These are phyloP conservation scores for Rhinolophus ferrumequinum DNA, from an alignment of 2,113 vertebrate genomes.

Conservation along the genomic window DNA sequence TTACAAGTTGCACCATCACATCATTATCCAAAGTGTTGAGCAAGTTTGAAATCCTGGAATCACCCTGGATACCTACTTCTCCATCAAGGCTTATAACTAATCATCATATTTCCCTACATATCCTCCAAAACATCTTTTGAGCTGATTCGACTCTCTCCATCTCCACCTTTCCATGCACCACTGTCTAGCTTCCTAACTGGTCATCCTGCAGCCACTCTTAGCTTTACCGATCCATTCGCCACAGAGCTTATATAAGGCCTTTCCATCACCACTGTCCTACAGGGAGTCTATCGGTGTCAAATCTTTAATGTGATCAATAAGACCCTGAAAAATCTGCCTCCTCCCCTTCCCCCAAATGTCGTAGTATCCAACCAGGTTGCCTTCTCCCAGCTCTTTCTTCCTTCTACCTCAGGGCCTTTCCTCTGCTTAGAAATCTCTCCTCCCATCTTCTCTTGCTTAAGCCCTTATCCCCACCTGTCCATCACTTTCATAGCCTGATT, in stretches of 20 bases:
- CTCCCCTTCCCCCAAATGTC: neutral
- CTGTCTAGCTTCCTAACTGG: neutral
- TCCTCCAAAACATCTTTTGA: neutral
- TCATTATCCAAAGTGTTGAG: neutral
- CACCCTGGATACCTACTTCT: neutral
- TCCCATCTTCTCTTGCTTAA: neutral
- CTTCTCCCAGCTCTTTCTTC: neutral
- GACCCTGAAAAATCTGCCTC: neutral
- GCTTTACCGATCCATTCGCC: neutral
- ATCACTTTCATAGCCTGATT: neutral
- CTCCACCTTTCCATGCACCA: neutral
- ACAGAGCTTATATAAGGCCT: neutral
- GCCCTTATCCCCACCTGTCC: neutral
- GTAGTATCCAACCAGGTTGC: too few relatives aligned
- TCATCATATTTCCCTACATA: neutral
- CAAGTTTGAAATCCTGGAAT: neutral
- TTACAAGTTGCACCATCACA: neutral
- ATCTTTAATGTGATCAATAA: neutral
- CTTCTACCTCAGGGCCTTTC: neutral
- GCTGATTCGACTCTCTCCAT: neutral
- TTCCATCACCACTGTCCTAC: neutral
- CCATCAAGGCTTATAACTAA: neutral
- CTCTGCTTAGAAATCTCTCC: neutral
- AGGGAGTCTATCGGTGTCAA: neutral
- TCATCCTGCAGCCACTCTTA: neutral